Evolutionary conservation across 2,797 vertebrate species (phyloP).

Genomic region (Acestrorhynchus altus): DNA sequence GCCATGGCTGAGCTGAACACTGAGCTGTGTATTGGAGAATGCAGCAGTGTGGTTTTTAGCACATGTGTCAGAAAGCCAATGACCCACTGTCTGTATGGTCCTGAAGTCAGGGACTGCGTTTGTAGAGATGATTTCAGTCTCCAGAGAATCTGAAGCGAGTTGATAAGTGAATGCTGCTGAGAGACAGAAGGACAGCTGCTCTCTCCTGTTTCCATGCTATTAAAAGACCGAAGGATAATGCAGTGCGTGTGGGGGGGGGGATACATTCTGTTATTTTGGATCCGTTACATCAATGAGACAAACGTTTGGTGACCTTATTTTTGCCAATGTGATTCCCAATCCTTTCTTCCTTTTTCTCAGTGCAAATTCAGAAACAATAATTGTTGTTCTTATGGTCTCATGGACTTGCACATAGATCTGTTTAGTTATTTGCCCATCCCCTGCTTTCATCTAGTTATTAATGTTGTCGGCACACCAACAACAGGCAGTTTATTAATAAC

Average conservation of each 20-base stretch:
- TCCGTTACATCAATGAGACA: conserved; percentile 14
- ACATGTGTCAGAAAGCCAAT: conserved; percentile 35
- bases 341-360: background rate
- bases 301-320: background rate
- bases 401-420: background rate
- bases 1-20: conserved; percentile 73
- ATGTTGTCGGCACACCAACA: conserved; percentile 72
- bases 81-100: conserved; percentile 40
- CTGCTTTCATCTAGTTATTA: conserved; percentile 54
- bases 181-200: conserved; percentile 61
- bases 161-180: conserved; percentile 51
- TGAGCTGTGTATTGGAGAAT: conserved; percentile 52
- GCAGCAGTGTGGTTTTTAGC: conserved; percentile 33
- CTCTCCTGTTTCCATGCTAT: conserved; percentile 66
- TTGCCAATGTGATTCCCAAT: background rate
- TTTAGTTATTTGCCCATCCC: conserved; percentile 17
- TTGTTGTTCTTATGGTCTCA: background rate
- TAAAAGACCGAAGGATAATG: conserved; percentile 68
- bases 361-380: background rate
- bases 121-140: conserved; percentile 44
- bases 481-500: conserved; percentile 80
- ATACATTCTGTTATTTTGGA: conserved; percentile 48
- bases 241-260: background rate
- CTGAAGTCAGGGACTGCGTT: conserved; percentile 35
- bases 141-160: conserved; percentile 70